Conservation (phyloP, 2,888 invertebrate genomes). For the Phengaris alcon region DNA sequence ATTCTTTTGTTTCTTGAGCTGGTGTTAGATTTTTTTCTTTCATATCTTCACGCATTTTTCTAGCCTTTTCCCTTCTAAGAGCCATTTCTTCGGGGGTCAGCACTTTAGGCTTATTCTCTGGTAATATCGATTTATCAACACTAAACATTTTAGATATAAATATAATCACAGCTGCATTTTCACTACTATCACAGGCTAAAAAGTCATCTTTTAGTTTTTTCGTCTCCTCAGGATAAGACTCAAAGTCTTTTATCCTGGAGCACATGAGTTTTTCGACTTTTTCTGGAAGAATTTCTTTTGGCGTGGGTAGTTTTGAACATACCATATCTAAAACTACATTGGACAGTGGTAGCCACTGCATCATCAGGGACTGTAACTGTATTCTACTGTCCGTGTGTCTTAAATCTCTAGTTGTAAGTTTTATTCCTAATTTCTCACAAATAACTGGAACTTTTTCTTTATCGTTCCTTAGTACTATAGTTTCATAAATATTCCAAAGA, state of each 20-base stretch:
- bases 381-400: conserved; percentile 87
- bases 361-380: conserved; percentile 89
- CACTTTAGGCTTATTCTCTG: conserved; percentile 88
- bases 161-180: conserved; percentile 83
- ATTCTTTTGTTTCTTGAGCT: conserved; percentile 44
- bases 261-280: conserved; percentile 91
- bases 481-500: conserved; percentile 93
- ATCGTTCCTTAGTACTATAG: conserved; percentile 86
- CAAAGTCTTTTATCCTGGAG: conserved; percentile 83
- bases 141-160: conserved; percentile 96
- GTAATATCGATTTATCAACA: conserved; percentile 85
- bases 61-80: conserved; percentile 82
- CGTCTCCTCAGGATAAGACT: conserved; percentile 83
- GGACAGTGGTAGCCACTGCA: conserved; percentile 94
- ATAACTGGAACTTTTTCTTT: conserved; percentile 85
- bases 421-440: conserved; percentile 87
- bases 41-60: conserved; percentile 82
- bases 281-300: conserved; percentile 85
- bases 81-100: conserved; percentile 87
- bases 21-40: conserved; percentile 53
- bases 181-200: conserved; percentile 82
- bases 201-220: conserved; percentile 85
- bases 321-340: conserved; percentile 90
- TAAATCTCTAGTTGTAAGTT: conserved; percentile 86
- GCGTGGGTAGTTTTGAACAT: conserved; percentile 89